A percentile compares a stretch with the other conserved stretches of the same genome.
phyloP scores from a whole-genome alignment of 2,888 invertebrate species.

The Pseudanteris insignis region DNA sequence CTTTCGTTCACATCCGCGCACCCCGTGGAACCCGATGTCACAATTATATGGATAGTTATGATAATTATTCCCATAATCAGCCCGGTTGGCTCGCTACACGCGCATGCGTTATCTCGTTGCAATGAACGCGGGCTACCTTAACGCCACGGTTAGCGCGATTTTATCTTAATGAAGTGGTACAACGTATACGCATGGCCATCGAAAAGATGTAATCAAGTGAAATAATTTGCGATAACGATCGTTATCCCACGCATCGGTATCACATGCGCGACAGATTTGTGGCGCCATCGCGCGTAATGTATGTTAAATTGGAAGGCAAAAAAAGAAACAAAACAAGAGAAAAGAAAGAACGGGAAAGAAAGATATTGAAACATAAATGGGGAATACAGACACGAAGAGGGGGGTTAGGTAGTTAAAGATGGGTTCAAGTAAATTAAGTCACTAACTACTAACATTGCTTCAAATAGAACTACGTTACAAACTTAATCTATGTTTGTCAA shows the following conservation, averaged over 20 bases:
- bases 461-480: too few species aligned
- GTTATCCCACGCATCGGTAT: constrained; percentile 31
- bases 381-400: too few species aligned
- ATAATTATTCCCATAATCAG: constrained; percentile 29
- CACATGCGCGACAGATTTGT: constrained; percentile 18
- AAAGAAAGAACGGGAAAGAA: too few species aligned
- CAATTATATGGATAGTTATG: constrained; percentile 13
- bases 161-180: constrained; percentile 40
- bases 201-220: constrained; percentile 27
- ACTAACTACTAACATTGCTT: too few species aligned
- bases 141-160: constrained; percentile 20
- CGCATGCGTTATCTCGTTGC: constrained; percentile 18
- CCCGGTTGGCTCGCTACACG: constrained; percentile 8
- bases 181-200: constrained; percentile 29
- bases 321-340: too few species aligned
- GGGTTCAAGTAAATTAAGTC: too few species aligned
- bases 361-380: too few species aligned
- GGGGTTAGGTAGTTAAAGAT: too few species aligned
- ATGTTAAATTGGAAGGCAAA: constrained; percentile 8
- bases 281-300: constrained; percentile 12
- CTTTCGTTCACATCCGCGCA: too few species aligned
- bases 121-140: constrained; percentile 19
- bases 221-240: constrained; percentile 31
- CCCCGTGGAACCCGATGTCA: constrained; percentile 15
- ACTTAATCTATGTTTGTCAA: too few species aligned